Conservation (phyloP, 1,140 invertebrate genomes). For the Drosophila willistoni region DNA sequence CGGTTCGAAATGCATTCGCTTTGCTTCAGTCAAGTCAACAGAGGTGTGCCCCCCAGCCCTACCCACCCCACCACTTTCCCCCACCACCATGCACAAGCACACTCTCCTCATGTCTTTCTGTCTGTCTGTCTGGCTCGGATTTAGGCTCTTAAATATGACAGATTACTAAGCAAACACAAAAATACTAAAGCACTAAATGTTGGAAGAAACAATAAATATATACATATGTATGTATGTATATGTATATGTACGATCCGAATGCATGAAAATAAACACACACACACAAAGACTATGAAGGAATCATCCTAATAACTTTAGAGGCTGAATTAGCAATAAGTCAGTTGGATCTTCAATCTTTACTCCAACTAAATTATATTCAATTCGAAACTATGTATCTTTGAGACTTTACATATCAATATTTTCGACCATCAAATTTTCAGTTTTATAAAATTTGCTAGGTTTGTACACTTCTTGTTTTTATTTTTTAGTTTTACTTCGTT, state of each 20-base stretch:
- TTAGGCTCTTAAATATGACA: conserved; percentile 62
- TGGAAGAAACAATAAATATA: neutral
- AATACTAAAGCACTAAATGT: neutral
- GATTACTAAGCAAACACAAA: conserved; percentile 45
- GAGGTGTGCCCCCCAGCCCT: neutral
- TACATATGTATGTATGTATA: neutral
- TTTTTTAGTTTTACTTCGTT: conserved; percentile 11
- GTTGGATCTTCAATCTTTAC: too few relatives aligned
- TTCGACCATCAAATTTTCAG: too few relatives aligned
- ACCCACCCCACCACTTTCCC: too few relatives aligned
- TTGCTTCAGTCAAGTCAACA: conserved; percentile 5
- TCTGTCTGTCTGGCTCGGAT: conserved; percentile 22
- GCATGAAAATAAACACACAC: too few relatives aligned
- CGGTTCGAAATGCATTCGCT: conserved; percentile 6
- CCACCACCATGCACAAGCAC: too few relatives aligned
- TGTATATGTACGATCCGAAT: neutral
- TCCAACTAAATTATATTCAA: too few relatives aligned
- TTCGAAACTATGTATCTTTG: too few relatives aligned
- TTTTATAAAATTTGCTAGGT: neutral
- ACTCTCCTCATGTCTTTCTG: neutral
- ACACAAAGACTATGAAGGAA: too few relatives aligned
- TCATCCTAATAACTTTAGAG: too few relatives aligned
- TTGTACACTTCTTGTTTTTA: conserved; percentile 2
- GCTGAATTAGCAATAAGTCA: too few relatives aligned
- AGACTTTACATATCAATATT: too few relatives aligned